Base-by-base conservation (phyloP, 1,140 invertebrate genomes). In the Drosophila ohnishii region DNA sequence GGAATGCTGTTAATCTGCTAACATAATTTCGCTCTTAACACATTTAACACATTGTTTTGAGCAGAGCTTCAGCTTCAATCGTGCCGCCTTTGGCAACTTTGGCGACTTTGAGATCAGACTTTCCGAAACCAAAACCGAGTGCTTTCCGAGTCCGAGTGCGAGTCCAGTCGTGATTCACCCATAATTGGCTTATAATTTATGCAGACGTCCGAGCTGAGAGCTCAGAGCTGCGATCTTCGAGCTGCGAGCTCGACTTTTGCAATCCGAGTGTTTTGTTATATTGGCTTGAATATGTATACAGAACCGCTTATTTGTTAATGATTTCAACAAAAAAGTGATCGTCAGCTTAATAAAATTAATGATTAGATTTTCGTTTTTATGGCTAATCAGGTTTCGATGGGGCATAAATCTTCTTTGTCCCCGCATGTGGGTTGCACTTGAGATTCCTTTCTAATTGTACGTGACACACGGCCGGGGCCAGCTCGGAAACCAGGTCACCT, bases 11-110 rank as follows among this genome's bases (percentile, higher is more conserved):
- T 80, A 88, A 88, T 88, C 84, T 88, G 84, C 82, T 88, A 88
- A 88, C 84, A 88, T 88, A 88, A 88, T 88, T 88, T 88, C 84
- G 84, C 84, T 88, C 84, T 88, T 88, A 88, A 88, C 84, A 88
- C 84, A 84, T 88, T 88, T 88, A 88, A 88, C 84, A 88, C 84
- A 88, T 88, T 88, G 80, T 88, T 88, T 80, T 75, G 77, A 65
- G 51, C 80, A 72, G 69, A 66, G 56, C 19, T 16, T 7, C 63
- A 80, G 76, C 84, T 57, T 88, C 84, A 88, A 88, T 88, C 50
- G 74, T 22, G 77, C 84, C 84, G 83, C 71, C 82, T 25, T 78
- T 82, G 83, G 66, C 82, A 30, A 51, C 51, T 37, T 37, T 35
- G 32, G 50, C 80, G 34, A 42, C 57, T 48, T 59, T 61, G 56